These are phyloP conservation scores for Arge pagana DNA, from an alignment of 2,888 invertebrate genomes.

Conservation along the genomic window DNA sequence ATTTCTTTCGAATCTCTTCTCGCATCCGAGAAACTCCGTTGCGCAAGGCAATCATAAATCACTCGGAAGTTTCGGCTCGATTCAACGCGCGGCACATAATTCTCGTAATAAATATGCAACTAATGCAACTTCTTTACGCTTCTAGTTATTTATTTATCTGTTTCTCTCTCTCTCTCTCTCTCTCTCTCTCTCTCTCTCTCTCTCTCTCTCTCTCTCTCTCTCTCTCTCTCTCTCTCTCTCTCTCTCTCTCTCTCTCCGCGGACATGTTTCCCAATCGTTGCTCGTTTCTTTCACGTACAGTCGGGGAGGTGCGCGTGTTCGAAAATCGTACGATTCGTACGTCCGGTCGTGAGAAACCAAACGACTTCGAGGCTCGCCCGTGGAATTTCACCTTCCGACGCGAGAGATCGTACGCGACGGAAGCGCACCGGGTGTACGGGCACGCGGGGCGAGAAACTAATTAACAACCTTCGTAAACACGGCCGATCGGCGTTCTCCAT, in stretches of 20 bases:
- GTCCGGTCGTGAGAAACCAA: no score
- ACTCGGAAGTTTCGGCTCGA: no score
- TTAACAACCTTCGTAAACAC: slow-evolving; percentile 14
- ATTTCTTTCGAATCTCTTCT: slow-evolving; percentile 16
- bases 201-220: neutral
- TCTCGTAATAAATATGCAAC: no score
- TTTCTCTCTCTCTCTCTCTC: slow-evolving; percentile 8
- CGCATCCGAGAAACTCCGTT: slow-evolving; percentile 4
- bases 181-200: slow-evolving; percentile 5
- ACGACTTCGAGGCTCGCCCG: slow-evolving; percentile 13
- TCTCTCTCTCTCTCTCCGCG: slow-evolving; percentile 12
- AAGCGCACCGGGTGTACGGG: slow-evolving; percentile 1
- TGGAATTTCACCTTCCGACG: slow-evolving; percentile 2
- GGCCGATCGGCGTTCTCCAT: slow-evolving; percentile 1
- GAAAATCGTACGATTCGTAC: no score
- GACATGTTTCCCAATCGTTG: slow-evolving; percentile 27
- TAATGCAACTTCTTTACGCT: slow-evolving; percentile 17
- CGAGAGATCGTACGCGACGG: slow-evolving; percentile 9
- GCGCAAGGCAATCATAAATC: no score
- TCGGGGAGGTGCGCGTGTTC: slow-evolving; percentile 15
- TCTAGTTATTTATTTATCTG: slow-evolving; percentile 17
- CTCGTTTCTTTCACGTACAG: slow-evolving; percentile 27
- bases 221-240: neutral
- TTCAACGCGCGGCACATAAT: slow-evolving; percentile 21
- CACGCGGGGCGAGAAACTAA: slow-evolving; percentile 11